A percentile compares a stretch with the other conserved stretches of the same genome.
Conservation (phyloP, 2,888 invertebrate species). For the Pseudococcus viburni region DNA sequence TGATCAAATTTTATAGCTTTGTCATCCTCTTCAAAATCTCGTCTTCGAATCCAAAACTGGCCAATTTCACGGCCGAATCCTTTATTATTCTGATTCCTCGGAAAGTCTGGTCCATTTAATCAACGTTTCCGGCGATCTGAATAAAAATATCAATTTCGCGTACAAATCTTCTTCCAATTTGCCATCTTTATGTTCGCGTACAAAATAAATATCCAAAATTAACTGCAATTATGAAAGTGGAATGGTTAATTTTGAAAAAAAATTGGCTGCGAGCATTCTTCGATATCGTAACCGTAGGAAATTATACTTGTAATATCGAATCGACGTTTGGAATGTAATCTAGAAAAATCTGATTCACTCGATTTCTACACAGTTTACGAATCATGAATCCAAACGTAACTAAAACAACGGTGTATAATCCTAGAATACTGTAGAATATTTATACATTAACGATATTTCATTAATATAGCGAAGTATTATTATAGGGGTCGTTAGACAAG, state of each 20-base stretch:
- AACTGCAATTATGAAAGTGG: slow-evolving; percentile 67
- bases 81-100: slow-evolving; percentile 57
- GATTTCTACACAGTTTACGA: slow-evolving; percentile 34
- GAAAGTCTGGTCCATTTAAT: slow-evolving; percentile 73
- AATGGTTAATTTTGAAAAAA: not conserved
- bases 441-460: not conserved
- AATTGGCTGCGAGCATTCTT: not conserved
- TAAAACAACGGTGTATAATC: slow-evolving; percentile 65
- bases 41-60: too few species aligned
- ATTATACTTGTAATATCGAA: slow-evolving; percentile 70
- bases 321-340: slow-evolving; percentile 69
- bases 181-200: slow-evolving; percentile 72
- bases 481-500: slow-evolving; percentile 67
- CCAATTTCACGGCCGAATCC: too few species aligned
- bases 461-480: not conserved
- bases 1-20: not conserved
- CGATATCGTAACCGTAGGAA: not conserved
- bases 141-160: slow-evolving; percentile 77
- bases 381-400: slow-evolving; percentile 66
- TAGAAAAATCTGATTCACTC: slow-evolving; percentile 65
- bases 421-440: slow-evolving; percentile 65
- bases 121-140: slow-evolving; percentile 76
- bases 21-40: too few species aligned
- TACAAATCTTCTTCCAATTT: slow-evolving; percentile 77
- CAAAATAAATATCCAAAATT: slow-evolving; percentile 69